A percentile compares a stretch with the other conserved stretches of the same genome.
Evolutionary conservation across 2,113 vertebrate species (phyloP).

Genomic region (Numida meleagris): DNA sequence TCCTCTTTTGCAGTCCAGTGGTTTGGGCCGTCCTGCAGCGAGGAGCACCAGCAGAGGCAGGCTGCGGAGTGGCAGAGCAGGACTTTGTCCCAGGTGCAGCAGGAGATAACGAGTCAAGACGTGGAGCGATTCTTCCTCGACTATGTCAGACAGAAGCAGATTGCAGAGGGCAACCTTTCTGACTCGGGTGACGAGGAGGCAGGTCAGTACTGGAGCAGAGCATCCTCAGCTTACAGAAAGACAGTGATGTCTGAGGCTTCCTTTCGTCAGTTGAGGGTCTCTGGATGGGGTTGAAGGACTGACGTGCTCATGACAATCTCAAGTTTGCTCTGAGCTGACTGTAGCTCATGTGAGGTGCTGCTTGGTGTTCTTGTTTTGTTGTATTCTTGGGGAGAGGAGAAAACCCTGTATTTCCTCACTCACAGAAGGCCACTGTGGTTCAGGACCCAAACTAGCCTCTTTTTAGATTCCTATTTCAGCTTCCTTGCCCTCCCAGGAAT

Average conservation of each 20-base stretch:
- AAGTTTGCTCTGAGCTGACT: conserved; percentile 20
- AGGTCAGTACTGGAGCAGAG: conserved; percentile 44
- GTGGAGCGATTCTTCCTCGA: conserved; percentile 83
- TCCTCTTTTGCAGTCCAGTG: conserved; percentile 77
- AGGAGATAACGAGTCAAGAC: conserved; percentile 14
- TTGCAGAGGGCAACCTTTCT: conserved; percentile 82
- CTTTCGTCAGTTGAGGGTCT: neutral
- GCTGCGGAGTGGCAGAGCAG: neutral
- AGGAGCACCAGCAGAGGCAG: neutral
- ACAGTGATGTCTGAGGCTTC: neutral
- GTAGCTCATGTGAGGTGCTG: neutral
- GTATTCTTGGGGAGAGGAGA: neutral
- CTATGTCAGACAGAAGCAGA: conserved; percentile 83
- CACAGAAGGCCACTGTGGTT: neutral
- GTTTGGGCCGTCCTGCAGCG: conserved; percentile 68
- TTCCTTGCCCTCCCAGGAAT: neutral
- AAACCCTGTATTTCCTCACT: neutral
- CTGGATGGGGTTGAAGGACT: neutral
- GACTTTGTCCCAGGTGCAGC: neutral
- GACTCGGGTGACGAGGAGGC: conserved; percentile 72
- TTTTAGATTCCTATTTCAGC: neutral
- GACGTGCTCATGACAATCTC: neutral
- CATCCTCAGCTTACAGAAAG: neutral
- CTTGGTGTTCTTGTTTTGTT: neutral
- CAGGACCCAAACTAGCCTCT: neutral